Percentiles rank a stretch among this genome's conserved stretches.
Evolutionary conservation across 1,140 invertebrate species (phyloP).

Genomic region (Heterodera carotae): DNA sequence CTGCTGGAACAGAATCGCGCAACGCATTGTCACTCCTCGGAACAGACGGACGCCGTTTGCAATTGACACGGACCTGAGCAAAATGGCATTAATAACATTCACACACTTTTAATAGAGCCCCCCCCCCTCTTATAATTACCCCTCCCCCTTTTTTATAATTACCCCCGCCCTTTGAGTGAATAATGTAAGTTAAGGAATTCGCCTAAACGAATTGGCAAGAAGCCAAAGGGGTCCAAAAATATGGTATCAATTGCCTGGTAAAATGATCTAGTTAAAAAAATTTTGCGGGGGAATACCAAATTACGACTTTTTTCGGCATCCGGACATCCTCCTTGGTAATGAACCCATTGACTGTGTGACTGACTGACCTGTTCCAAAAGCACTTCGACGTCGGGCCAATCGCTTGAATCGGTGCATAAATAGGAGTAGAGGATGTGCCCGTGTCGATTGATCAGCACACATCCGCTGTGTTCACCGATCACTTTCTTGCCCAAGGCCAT

Average conservation of each 20-base stretch:
- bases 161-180: too few relatives aligned
- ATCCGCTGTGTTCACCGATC: slow-evolving; percentile 32
- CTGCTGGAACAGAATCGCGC: not conserved
- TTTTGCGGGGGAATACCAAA: not conserved
- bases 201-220: too few relatives aligned
- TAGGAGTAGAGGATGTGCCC: slow-evolving; percentile 25
- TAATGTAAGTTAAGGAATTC: too few relatives aligned
- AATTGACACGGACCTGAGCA: not conserved
- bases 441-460: slow-evolving; percentile 31
- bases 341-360: too few relatives aligned
- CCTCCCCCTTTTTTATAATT: too few relatives aligned
- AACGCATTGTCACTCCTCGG: not conserved
- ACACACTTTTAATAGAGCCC: too few relatives aligned
- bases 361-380: slow-evolving; percentile 32
- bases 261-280: not conserved
- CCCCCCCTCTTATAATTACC: too few relatives aligned
- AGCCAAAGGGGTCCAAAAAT: not conserved
- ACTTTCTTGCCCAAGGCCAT: not conserved
- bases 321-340: too few relatives aligned
- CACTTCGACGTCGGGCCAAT: slow-evolving; percentile 42
- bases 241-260: not conserved
- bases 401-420: slow-evolving; percentile 32
- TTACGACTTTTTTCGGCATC: too few relatives aligned
- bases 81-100: too few relatives aligned
- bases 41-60: not conserved